Base-by-base conservation (phyloP, 2,888 invertebrate species). In the Hyposoter dolosus region DNA sequence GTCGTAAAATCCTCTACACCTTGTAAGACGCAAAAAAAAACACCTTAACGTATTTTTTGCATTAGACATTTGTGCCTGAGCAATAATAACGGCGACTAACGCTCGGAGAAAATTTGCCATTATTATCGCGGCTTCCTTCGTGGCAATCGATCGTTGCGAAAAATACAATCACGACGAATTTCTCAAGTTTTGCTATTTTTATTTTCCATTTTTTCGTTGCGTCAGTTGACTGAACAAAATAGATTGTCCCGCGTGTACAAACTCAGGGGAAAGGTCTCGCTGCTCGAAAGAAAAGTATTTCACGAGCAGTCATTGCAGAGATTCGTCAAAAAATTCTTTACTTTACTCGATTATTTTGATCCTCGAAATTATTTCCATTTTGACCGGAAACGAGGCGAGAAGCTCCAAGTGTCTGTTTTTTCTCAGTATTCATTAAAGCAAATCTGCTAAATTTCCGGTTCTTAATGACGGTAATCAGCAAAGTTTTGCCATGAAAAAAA, bases 1-100 rank as follows among this genome's bases (percentile, higher is more conserved):
- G 79, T 82, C 79, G 69, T 85, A 85, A 85, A 82, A 75, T 79
- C 19, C 28, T 19, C 19, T 60, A 66, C 9, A 40, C n/a, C 19
- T 65, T 65, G 75, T 56, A 76, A 47, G 32, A 65, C 28, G 66
- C 50, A 50, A 71, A 76, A 76, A 74, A 68, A 74, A 63, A 77
- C 50, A 32, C 23, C 40, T 72, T 35, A 50, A 50, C 28, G 69
- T 60, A 40, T 50, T 63, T 19, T 45, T 45, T 63, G 28, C 43
- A 50, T 23, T 76, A 72, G 45, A 69, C 74, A 71, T 32, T 17
- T 17, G 32, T 40, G 56, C 1, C 50, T 72, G 32, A 80, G 35
- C 19, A 19, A 50, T 81, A 71, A 68, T 23, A 75, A 65, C 35
- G 56, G 60, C 43, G 56, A 68, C 43, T 56, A 65, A 63, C 28